Base-by-base conservation (phyloP, 2,797 vertebrate species). In the Trachurus trachurus region DNA sequence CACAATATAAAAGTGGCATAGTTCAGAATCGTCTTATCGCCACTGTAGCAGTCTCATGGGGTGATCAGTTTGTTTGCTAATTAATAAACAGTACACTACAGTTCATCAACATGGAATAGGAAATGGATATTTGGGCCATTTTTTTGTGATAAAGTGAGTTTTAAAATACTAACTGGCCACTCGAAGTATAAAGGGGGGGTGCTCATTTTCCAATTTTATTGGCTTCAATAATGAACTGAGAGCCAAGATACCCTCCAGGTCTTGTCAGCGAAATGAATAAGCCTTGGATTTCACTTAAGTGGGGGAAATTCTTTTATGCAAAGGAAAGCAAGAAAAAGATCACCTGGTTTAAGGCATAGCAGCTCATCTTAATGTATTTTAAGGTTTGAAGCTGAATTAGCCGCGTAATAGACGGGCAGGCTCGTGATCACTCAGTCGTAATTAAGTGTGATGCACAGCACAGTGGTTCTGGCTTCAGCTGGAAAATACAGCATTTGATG, bases 261-360 rank as follows among this genome's bases (percentile, higher is more conserved):
- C 22, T 57, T 42, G 66, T 58, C 52, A 42, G 19, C 44, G 50
- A 69, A 69, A 31, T 57, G 2, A 63, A 76, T 56, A 29, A 47
- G 21, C 29, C 39, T 52, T 29, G 39, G 29, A 61, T 54, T 67
- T 52, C 31, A 44, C 22, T 42, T 2, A 66, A 52, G 22, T 45
- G n/a, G 11, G 52, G 16, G n/a, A 34, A 15, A 5, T 56, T 57
- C 50, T 39, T 31, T 42, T 22, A 56, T 37, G 15, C 19, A 70
- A 34, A 34, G 19, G 15, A 19, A 12, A 21, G 17, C 21, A 40
- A n/a, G 19, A 15, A 39, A 22, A 42, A 26, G 54, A 50, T 49
- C 22, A 34, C 3, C 5, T 37, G 15, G 21, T 44, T 0, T 34
- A 7, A 40, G 29, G 34, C 31, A 13, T 5, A n/a, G 12, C 21